phyloP scores from a whole-genome alignment of 2,888 invertebrate species.

The Ichneumoninae sp. region DNA sequence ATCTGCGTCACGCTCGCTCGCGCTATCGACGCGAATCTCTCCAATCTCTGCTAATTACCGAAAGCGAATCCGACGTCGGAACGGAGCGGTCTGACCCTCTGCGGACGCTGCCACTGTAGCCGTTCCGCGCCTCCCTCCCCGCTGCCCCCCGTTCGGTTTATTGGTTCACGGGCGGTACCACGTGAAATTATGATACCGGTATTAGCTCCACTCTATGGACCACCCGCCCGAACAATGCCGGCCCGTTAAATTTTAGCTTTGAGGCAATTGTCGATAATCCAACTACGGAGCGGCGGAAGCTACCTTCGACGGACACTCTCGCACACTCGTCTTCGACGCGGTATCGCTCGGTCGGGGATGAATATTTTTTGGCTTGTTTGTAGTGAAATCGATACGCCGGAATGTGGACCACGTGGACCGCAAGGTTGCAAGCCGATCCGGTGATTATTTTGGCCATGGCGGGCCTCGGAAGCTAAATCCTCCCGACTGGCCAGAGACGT shows the following conservation, averaged over 20 bases:
- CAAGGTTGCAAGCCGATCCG: no score
- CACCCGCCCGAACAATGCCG: slow-evolving; percentile 1
- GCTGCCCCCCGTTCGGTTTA: slow-evolving; percentile 56
- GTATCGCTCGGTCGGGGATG: background rate
- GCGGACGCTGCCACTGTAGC: slow-evolving; percentile 28
- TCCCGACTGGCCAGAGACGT: no score
- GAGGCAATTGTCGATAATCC: background rate
- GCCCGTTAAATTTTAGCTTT: background rate
- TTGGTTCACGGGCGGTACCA: slow-evolving; percentile 63
- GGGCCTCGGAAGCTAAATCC: no score
- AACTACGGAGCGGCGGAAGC: background rate
- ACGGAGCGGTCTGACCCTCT: slow-evolving; percentile 28
- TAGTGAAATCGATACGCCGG: background rate
- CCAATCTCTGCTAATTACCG: slow-evolving; percentile 70
- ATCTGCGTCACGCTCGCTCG: slow-evolving; percentile 42
- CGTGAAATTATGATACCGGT: slow-evolving; percentile 70
- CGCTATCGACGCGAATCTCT: slow-evolving; percentile 55
- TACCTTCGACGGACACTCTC: background rate
- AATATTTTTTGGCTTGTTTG: background rate
- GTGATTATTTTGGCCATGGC: no score
- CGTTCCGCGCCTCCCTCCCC: background rate
- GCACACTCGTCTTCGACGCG: background rate
- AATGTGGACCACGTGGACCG: background rate
- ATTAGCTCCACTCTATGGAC: slow-evolving; percentile 47
- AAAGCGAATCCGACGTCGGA: slow-evolving; percentile 62